Conservation (phyloP, 2,113 vertebrate genomes). For the Apaloderma vittatum region DNA sequence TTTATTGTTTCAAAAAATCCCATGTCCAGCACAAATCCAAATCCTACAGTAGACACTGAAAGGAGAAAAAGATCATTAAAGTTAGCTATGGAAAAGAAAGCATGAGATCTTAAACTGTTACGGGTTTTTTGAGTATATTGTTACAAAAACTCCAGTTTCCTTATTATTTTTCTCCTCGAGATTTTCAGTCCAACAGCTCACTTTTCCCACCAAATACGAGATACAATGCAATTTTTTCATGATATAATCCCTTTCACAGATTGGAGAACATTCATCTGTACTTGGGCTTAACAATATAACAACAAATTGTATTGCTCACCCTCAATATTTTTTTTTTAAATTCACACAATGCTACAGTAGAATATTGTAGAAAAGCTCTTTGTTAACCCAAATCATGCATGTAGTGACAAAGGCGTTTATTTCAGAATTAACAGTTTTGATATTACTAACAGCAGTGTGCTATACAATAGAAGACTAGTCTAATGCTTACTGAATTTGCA, state of each 20-base stretch:
- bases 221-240: not conserved
- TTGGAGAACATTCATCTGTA: not conserved
- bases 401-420: not conserved
- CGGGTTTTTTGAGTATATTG: rapidly evolving
- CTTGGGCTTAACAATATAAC: not conserved
- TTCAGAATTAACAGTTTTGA: not conserved
- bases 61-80: not conserved
- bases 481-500: not conserved
- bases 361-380: not conserved
- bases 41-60: conserved; percentile 94
- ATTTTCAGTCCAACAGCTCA: not conserved
- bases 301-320: not conserved
- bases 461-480: not conserved
- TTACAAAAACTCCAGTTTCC: not conserved
- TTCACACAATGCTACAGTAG: not conserved
- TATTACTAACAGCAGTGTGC: not conserved
- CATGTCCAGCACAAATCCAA: conserved; percentile 95
- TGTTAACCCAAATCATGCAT: not conserved
- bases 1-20: conserved; percentile 92
- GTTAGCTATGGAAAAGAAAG: not conserved
- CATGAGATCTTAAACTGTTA: not conserved
- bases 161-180: not conserved
- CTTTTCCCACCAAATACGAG: not conserved
- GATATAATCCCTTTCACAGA: not conserved
- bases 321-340: not conserved